Percentiles rank a stretch among this genome's conserved stretches.
Evolutionary conservation across 2,797 vertebrate species (phyloP).

Genomic region (Trachops cirrhosus): DNA sequence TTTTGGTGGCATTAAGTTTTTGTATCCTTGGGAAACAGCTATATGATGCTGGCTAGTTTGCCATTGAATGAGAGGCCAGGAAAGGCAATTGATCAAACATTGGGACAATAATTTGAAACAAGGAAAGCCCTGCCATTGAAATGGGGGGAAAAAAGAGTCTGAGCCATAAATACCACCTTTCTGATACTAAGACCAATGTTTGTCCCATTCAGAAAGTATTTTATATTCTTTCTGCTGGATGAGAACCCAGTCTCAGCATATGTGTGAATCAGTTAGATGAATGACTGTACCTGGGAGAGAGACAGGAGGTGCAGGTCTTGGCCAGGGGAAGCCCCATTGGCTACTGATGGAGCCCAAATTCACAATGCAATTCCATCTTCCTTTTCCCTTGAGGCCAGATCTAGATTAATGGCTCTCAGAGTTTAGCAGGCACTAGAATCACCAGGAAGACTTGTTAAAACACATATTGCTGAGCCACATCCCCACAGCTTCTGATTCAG

Average conservation of each 20-base stretch:
- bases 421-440: neutral
- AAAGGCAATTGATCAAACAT: neutral
- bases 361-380: neutral
- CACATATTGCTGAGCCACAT: neutral
- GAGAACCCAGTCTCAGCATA: neutral
- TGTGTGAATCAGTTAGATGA: neutral
- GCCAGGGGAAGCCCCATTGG: neutral
- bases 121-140: neutral
- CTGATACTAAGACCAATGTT: neutral
- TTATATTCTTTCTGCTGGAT: neutral
- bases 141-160: neutral
- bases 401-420: neutral
- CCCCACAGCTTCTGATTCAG: neutral
- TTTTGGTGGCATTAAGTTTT: neutral
- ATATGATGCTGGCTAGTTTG: neutral
- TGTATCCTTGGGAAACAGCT: neutral
- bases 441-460: neutral
- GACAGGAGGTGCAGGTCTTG: neutral
- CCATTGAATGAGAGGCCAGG: neutral
- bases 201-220: neutral
- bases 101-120: neutral
- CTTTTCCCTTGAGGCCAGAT: neutral
- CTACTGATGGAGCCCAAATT: neutral
- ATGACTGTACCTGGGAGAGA: neutral
- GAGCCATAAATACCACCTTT: neutral